Conservation (phyloP, 2,888 invertebrate species). For the Temnothorax unifasciatus region DNA sequence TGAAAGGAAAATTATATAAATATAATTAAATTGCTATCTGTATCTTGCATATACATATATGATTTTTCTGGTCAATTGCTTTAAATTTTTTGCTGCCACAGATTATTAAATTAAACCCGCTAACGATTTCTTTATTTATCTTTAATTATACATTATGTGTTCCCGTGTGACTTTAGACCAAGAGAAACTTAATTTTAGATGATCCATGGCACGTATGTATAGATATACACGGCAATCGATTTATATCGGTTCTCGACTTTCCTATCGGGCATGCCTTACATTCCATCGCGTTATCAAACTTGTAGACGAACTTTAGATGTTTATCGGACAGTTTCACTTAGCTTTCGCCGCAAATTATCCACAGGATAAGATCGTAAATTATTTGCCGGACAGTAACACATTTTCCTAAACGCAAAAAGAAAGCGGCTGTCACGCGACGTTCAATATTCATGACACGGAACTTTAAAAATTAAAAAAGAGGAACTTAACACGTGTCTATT, state of each 20-base stretch:
- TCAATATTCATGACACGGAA: conserved; percentile 81
- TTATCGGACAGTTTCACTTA: not conserved
- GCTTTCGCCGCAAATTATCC: conserved; percentile 40
- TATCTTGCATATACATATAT: not conserved
- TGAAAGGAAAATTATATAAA: conserved; percentile 8
- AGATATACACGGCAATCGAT: not conserved
- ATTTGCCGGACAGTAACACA: conserved; percentile 50
- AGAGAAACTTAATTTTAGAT: not conserved
- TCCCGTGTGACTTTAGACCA: not conserved
- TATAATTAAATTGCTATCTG: not conserved
- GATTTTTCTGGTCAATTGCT: not conserved
- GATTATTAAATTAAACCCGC: not conserved
- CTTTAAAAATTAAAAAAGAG: conserved; percentile 74
- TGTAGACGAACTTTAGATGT: not conserved
- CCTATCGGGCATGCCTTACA: not conserved
- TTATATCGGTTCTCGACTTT: conserved; percentile 6
- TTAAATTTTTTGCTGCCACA: not conserved
- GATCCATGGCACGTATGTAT: not conserved
- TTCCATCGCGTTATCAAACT: conserved; percentile 24
- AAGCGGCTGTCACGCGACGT: conserved; percentile 69
- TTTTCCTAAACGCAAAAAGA: conserved; percentile 54
- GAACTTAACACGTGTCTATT: conserved; percentile 82
- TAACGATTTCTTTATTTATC: conserved; percentile 4
- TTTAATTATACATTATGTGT: not conserved
- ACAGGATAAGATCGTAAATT: conserved; percentile 37